Conservation (phyloP, 1,140 invertebrate genomes). For the Panulirus ornatus region DNA sequence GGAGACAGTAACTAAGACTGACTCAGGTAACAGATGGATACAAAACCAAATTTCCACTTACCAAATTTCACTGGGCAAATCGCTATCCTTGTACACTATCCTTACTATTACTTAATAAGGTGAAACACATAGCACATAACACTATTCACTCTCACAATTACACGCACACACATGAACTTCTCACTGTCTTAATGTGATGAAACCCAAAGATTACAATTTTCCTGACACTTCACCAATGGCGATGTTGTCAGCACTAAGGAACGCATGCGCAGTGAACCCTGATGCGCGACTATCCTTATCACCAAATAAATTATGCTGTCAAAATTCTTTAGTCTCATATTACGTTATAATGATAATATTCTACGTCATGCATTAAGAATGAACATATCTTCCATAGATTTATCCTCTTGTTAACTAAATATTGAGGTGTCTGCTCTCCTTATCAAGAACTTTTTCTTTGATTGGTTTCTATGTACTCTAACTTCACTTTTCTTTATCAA, state of each 20-base stretch:
- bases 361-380: no score
- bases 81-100: neutral
- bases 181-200: neutral
- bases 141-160: neutral
- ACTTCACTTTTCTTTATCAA: no score
- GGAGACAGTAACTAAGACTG: neutral
- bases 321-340: no score
- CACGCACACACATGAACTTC: neutral
- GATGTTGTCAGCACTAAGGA: slow-evolving; percentile 27
- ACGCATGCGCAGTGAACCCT: slow-evolving; percentile 1
- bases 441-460: no score
- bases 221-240: slow-evolving; percentile 13
- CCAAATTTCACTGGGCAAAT: neutral
- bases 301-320: no score
- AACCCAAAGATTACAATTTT: neutral
- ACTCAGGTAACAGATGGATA: slow-evolving; percentile 9
- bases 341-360: no score
- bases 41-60: neutral
- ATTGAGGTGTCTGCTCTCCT: no score
- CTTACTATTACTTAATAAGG: no score
- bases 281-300: neutral
- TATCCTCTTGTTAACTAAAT: no score
- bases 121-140: slow-evolving; percentile 2
- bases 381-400: no score
- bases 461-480: no score